A percentile compares a stretch with the other conserved stretches of the same genome.
Evolutionary conservation across 1,140 invertebrate genomes (phyloP).

Genomic region (Solen grandis): DNA sequence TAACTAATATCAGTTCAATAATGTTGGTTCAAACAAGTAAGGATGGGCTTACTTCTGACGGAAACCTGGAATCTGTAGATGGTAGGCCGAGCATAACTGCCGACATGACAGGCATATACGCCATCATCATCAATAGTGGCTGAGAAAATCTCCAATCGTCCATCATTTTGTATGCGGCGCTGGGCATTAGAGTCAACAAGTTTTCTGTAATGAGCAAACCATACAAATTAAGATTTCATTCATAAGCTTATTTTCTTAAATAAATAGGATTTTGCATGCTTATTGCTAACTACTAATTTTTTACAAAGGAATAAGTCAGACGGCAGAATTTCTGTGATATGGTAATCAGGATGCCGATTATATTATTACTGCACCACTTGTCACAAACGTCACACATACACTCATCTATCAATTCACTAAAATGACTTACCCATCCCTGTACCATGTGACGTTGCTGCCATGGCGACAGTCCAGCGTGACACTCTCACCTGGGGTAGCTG

Average conservation of each 20-base stretch:
- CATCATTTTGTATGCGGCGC: constrained; percentile 11
- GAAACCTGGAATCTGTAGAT: constrained; percentile 23
- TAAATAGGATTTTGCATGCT: too few species aligned
- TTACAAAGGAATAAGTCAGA: too few species aligned
- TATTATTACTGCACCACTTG: too few species aligned
- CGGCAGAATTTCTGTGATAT: too few species aligned
- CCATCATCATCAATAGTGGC: constrained; percentile 51
- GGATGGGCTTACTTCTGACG: constrained; percentile 39
- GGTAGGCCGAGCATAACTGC: not conserved
- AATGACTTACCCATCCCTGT: constrained; percentile 53
- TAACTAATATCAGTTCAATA: too few species aligned
- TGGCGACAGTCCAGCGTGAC: constrained; percentile 38
- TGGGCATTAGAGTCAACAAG: constrained; percentile 19
- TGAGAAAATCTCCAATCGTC: constrained; percentile 12
- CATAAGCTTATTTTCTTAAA: too few species aligned
- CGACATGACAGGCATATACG: constrained; percentile 49
- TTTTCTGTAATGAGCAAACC: constrained; percentile 39
- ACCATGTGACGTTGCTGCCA: constrained; percentile 39
- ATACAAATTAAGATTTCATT: too few species aligned
- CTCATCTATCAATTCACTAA: too few species aligned
- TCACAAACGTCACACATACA: too few species aligned
- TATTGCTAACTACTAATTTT: too few species aligned
- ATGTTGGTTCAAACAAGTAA: too few species aligned
- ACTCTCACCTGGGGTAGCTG: constrained; percentile 45
- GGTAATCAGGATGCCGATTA: too few species aligned